phyloP scores from a whole-genome alignment of 2,888 invertebrate genomes.

The Chelonus formosanus region DNA sequence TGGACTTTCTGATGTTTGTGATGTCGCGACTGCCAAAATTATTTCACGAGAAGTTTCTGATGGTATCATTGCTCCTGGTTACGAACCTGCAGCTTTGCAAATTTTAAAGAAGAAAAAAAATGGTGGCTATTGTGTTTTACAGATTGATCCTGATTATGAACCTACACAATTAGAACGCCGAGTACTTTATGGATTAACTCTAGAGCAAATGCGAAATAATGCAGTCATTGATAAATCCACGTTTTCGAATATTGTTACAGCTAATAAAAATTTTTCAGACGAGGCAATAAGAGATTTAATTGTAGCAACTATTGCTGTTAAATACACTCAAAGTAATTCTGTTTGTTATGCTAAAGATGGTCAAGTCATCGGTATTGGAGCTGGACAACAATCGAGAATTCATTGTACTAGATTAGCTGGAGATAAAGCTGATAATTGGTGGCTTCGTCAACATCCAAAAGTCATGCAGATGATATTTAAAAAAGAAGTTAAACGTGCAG shows the following conservation, averaged over 20 bases:
- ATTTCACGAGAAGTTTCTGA: constrained; percentile 96
- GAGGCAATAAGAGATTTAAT: constrained; percentile 87
- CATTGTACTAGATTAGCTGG: constrained; percentile 98
- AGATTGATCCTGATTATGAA: constrained; percentile 89
- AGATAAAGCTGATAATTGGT: constrained; percentile 98
- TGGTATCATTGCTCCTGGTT: constrained; percentile 97
- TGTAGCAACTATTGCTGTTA: constrained; percentile 94
- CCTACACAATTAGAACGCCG: constrained; percentile 85
- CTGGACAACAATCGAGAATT: constrained; percentile 98
- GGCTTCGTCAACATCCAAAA: constrained; percentile 92
- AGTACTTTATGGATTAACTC: constrained; percentile 82
- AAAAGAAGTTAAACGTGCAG: constrained; percentile 85
- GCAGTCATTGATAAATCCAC: constrained; percentile 79
- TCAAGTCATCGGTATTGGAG: constrained; percentile 94
- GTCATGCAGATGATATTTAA: constrained; percentile 86
- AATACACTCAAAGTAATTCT: constrained; percentile 98
- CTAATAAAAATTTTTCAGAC: constrained; percentile 73
- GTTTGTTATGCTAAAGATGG: constrained; percentile 96
- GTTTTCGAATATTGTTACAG: constrained; percentile 83
- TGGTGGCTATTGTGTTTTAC: constrained; percentile 88
- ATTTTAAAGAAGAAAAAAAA: constrained; percentile 94
- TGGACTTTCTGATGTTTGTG: constrained; percentile 91
- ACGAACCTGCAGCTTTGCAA: constrained; percentile 82
- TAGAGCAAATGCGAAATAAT: constrained; percentile 91
- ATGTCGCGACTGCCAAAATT: constrained; percentile 88